Evolutionary conservation across 2,888 invertebrate genomes (phyloP).

Genomic region (Pristionchus maxplancki): DNA sequence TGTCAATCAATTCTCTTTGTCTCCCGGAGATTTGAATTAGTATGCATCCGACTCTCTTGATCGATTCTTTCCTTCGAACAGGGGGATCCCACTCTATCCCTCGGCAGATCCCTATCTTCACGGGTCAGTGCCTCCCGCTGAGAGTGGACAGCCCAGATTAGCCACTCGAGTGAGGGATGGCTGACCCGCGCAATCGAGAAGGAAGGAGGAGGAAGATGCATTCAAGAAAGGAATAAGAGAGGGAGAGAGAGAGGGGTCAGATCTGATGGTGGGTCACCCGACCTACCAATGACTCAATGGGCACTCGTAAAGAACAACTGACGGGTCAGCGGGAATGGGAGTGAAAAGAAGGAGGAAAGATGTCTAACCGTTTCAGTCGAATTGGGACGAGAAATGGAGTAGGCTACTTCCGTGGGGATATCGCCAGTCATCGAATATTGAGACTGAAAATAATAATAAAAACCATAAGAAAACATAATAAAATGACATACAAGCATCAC

Average conservation of each 20-base stretch:
- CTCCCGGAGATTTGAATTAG: background rate
- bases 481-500: constrained; percentile 57
- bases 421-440: constrained; percentile 43
- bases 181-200: background rate
- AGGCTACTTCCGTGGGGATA: constrained; percentile 62
- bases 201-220: background rate
- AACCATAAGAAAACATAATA: background rate
- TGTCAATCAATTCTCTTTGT: background rate
- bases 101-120: background rate
- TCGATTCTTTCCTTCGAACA: background rate
- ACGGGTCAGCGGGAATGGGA: background rate
- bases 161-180: background rate
- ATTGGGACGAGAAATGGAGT: constrained; percentile 54
- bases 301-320: constrained; percentile 19
- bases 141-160: too few relatives aligned
- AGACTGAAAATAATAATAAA: background rate
- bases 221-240: background rate
- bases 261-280: background rate
- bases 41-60: background rate
- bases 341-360: background rate
- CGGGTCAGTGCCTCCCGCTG: constrained; percentile 19
- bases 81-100: background rate
- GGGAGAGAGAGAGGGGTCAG: constrained; percentile 15
- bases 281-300: background rate
- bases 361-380: constrained; percentile 13